Base-by-base conservation (phyloP, 2,113 vertebrate genomes). In the Elephas maximus region DNA sequence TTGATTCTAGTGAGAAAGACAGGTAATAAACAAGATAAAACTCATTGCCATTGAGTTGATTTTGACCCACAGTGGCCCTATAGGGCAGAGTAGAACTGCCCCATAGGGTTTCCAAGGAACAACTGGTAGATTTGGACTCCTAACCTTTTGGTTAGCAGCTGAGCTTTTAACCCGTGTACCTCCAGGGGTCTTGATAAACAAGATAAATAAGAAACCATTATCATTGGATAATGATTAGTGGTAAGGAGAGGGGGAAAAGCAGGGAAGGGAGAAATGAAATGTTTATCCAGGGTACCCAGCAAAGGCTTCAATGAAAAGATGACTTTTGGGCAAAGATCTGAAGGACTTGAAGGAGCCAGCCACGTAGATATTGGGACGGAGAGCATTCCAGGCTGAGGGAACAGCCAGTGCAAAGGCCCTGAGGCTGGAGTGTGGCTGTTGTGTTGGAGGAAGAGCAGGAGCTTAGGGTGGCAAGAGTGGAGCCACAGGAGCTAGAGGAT, bases 361-460 rank as follows among this genome's bases (percentile, higher is more conserved):
- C 17, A 2, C 6, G 5, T 90, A 91, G 71, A 7, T 18, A 0
- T 60, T 10, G 57, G 77, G 48, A 24, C 0, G 0, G 0, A 24
- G 41, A 57, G n/a, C 37, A 2, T n/a, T 44, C 8, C 0, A 24
- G 44, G 33, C 57, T 11, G 51, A 65, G 82, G 82, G 44, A 74
- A 51, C 15, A 69, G 26, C 51, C 30, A 5, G 78, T 60, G 87
- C 18, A 23, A 48, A 87, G 90, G 48, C 21, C 65, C 77, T 4
- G 81, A 69, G 81, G 78, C 79, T 82, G 77, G 74, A n/a, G 28
- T 11, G 45, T 51, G 37, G 67, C 44, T 51, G 6, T 45, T 21
- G 41, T 33, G 24, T 12, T 80, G 23, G 48, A 95, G 53, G 45
- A 67, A 78, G 51, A 83, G 44, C 21, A 11, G 51, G 78, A 80